Base-by-base conservation (phyloP, 1,140 invertebrate species). In the Temnothorax curvispinosus region DNA sequence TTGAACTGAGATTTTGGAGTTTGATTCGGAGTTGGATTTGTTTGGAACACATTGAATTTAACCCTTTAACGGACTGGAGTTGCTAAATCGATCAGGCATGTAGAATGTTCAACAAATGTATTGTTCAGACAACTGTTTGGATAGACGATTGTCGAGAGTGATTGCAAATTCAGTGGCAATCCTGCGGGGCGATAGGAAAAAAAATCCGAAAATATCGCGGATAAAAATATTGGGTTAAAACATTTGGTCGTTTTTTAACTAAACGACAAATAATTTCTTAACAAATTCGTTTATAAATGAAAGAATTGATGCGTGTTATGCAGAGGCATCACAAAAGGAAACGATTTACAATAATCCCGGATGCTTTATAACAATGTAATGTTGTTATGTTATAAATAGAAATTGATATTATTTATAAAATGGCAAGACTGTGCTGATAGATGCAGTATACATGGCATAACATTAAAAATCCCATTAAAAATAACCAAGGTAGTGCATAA, bases 401-500 rank as follows among this genome's bases (percentile, higher is more conserved):
- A 78, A 50, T 78, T 8, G 15, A 62, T 44, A 47, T 64, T 47
- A 64, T 64, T 65, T 78, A 2, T 27, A 52, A 77, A 60, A 18
- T 2, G 2, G 1, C 35, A 47, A 52, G 35, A 54, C n/a, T 9
- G 18, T 54, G 9, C 15, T 41, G 32, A 18, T 44, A 54, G 15
- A 18, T 54, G n/a, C 54, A 13, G 3, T 72, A 32, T 56, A 11
- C 15, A 35, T 11, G 18, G 27, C 6, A 50, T 18, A 18, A 2
- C 15, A 50, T 60, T 21, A 74, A 74, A 69, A 82, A 60, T 47
- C 2, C 7, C 21, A 60, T 75, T 58, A 54, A 60, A 81, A 71
- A 41, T 71, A 5, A 56, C 21, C 15, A 56, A 41, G 13, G 8
- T n/a, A n/a, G n/a, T 60, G 11, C 52, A 18, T 21, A 58, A 72